Base-by-base conservation (phyloP, 2,797 vertebrate genomes). In the Falco peregrinus region DNA sequence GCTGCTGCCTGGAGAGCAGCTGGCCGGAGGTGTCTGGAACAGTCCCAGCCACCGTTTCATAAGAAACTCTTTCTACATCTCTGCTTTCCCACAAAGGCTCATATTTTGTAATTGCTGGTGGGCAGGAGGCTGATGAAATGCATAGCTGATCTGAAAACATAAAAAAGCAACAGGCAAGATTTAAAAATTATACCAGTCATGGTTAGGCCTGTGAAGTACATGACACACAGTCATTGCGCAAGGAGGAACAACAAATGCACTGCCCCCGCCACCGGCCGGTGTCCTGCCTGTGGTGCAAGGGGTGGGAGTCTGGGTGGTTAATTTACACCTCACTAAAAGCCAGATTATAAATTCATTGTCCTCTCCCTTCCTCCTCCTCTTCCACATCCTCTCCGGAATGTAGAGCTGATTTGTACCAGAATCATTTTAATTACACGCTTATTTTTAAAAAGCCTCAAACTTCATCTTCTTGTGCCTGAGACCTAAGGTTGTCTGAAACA, bases 11-110 rank as follows among this genome's bases (percentile, higher is more conserved):
- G 90, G 89, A 93, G 87, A 97, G 74, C 93, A 96, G 95, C 94
- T 93, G 90, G 95, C 87, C 67, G 47, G 95, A 95, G 96, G 94
- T 96, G 95, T 95, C 97, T 97, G 96, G 96, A 97, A 93, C 95
- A 95, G 93, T 93, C 90, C 91, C 91, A 96, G 94, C 68, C 89
- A 90, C 51, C 13, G 2, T 92, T 94, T 96, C 95, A 87, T 90
- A 96, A 94, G 90, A 95, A 96, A 93, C 79, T 56, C 88, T 96
- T 97, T 97, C 94, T 97, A 63, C 1, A 0, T 91, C 92, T 95
- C 78, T 94, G 86, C 84, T 96, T 97, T 96, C 88, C 81, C 86
- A 95, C 89, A 96, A 94, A 81, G 43, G 63, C 92, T 94, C 79
- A 39, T 96, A 75, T 97, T 93, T 95, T 90, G 92, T 90, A 56